Evolutionary conservation across 2,113 vertebrate genomes (phyloP).

Genomic region (Odocoileus hemionus): DNA sequence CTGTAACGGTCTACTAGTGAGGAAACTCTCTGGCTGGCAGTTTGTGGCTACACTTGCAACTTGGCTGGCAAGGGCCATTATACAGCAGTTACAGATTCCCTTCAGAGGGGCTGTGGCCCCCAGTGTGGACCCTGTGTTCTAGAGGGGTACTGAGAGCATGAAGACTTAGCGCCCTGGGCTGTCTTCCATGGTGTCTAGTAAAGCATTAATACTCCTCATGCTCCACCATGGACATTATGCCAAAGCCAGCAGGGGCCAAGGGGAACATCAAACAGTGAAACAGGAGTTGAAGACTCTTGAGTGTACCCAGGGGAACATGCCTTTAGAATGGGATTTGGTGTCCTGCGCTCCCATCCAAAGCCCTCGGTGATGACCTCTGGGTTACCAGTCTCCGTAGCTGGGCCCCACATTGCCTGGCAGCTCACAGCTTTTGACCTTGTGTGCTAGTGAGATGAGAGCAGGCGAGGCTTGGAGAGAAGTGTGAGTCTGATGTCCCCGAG

Average conservation of each 20-base stretch:
- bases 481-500: not conserved
- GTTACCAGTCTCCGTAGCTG: not conserved
- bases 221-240: not conserved
- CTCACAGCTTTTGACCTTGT: not conserved
- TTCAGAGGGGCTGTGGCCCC: not conserved
- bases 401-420: not conserved
- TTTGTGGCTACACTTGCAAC: not conserved
- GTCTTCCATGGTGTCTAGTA: not conserved
- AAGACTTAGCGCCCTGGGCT: not conserved
- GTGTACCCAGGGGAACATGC: not conserved
- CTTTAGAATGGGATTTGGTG: not conserved
- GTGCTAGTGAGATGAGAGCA: not conserved
- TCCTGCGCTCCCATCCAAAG: not conserved
- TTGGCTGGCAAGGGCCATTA: not conserved
- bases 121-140: not conserved
- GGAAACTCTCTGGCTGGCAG: not conserved
- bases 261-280: not conserved
- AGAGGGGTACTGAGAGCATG: not conserved
- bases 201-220: accelerated
- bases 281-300: not conserved
- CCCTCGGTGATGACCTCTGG: not conserved
- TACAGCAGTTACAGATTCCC: not conserved
- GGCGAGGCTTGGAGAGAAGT: not conserved
- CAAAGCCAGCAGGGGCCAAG: not conserved
- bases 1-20: not conserved